Base-by-base conservation (phyloP, 2,888 invertebrate genomes). In the Thecophora atra region DNA sequence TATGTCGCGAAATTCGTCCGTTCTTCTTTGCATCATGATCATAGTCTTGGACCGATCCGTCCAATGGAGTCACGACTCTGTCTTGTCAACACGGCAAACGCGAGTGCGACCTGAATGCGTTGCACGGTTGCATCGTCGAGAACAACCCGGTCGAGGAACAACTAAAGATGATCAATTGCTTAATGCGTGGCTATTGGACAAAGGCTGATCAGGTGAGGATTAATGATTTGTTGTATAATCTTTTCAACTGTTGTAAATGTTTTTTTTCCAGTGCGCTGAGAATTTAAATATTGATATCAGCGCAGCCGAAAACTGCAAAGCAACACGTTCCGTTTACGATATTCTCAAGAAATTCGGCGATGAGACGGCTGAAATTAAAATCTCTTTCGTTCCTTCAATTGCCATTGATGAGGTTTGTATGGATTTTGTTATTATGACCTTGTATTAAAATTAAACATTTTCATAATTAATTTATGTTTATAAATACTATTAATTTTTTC, bases 121-220 rank as follows among this genome's bases (percentile, higher is more conserved):
- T 83, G 8, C 86, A 86, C 64, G 85, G 81, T 19, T 87, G 86
- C 64, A 80, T 85, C 13, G 75, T 86, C 11, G 86, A 86, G 72
- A 77, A 82, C 30, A 72, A 81, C 68, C 77, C 77, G 2, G 70
- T 79, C 11, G 44, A 71, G 2, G 76, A 79, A 0, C 80, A 85
- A 44, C 78, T 84, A 47, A 73, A 79, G 11, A 74, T 87, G 71
- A 82, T 87, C 44, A 71, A 79, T 60, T 86, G 87, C 70, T 76
- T 86, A 77, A 75, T 86, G 73, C 74, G 78, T 8, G 78, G 79
- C 42, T 81, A 76, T 63, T 72, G 51, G 6, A 72, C 73, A 17
- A 71, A 76, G 24, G 67, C 83, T 6, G 79, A 83, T 42, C 62
- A 67, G 73, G 81, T 81, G 62, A 63, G 66, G 65, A n/a, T n/a